phyloP scores from a whole-genome alignment of 2,797 vertebrate genomes.

The Poecilia gillii region DNA sequence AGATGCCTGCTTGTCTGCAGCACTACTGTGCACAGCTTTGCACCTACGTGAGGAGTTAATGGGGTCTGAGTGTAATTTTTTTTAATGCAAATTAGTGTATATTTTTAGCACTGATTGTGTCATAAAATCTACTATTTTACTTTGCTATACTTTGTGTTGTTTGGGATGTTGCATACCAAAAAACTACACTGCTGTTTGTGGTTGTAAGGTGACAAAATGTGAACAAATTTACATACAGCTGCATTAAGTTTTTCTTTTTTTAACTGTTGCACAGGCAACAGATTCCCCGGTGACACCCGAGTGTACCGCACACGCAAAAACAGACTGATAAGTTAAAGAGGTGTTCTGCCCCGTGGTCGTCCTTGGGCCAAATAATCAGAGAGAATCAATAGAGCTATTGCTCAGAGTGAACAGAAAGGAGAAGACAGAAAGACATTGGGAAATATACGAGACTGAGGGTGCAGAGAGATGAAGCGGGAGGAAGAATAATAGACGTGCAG shows the following conservation, averaged over 20 bases:
- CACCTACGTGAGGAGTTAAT: background rate
- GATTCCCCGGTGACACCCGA: background rate
- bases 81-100: background rate
- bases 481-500: constrained; percentile 50
- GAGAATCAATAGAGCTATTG: constrained; percentile 79
- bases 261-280: constrained; percentile 36
- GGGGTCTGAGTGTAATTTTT: background rate
- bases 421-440: constrained; percentile 49
- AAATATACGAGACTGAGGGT: constrained; percentile 31
- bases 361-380: constrained; percentile 79
- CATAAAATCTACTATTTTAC: background rate
- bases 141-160: background rate
- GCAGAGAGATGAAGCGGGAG: constrained; percentile 23
- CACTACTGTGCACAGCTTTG: background rate
- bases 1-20: background rate
- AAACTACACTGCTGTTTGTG: background rate
- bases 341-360: constrained; percentile 69
- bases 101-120: background rate
- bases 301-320: constrained; percentile 31
- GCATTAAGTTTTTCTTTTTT: constrained; percentile 52
- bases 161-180: too few species aligned
- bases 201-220: background rate
- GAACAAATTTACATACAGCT: constrained; percentile 13
- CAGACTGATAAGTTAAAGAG: constrained; percentile 64
- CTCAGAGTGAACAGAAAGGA: constrained; percentile 65